Percentiles rank a stretch among this genome's conserved stretches.
These are phyloP conservation scores for Syndactyla subalaris DNA, from an alignment of 2,797 vertebrate genomes.

Conservation along the genomic window DNA sequence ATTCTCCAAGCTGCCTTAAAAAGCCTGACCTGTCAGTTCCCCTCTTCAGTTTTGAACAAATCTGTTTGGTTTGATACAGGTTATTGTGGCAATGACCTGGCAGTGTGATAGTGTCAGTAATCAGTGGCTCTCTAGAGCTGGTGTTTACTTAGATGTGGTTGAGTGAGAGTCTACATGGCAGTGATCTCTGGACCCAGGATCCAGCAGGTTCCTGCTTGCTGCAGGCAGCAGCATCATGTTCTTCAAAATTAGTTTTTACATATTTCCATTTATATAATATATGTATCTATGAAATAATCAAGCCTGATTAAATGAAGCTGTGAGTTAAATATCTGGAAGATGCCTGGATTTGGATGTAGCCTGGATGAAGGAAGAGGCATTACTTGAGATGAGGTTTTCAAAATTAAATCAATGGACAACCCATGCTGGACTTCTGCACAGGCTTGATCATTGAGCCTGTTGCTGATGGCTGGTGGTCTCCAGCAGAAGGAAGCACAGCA, in stretches of 20 bases:
- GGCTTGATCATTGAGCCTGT: neutral
- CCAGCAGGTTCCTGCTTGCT: neutral
- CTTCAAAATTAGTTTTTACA: neutral
- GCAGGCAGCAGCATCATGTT: fast-evolving
- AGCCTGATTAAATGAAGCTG: neutral
- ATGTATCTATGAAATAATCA: neutral
- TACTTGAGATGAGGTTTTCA: neutral
- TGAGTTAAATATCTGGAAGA: neutral
- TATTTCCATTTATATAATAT: neutral
- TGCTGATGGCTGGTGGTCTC: neutral
- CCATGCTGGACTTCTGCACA: neutral
- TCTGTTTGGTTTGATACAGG: neutral
- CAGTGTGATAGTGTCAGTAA: neutral
- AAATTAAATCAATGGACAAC: neutral
- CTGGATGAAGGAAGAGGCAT: neutral
- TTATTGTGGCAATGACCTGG: neutral
- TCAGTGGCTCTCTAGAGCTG: neutral
- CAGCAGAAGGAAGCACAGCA: neutral
- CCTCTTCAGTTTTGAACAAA: neutral
- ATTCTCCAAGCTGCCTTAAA: neutral
- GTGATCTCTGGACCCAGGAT: neutral
- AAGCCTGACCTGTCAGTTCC: neutral
- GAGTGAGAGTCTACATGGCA: neutral
- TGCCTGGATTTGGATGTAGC: neutral
- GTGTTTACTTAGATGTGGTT: neutral